phyloP scores from a whole-genome alignment of 2,797 vertebrate species.

The Propithecus deckenii region DNA sequence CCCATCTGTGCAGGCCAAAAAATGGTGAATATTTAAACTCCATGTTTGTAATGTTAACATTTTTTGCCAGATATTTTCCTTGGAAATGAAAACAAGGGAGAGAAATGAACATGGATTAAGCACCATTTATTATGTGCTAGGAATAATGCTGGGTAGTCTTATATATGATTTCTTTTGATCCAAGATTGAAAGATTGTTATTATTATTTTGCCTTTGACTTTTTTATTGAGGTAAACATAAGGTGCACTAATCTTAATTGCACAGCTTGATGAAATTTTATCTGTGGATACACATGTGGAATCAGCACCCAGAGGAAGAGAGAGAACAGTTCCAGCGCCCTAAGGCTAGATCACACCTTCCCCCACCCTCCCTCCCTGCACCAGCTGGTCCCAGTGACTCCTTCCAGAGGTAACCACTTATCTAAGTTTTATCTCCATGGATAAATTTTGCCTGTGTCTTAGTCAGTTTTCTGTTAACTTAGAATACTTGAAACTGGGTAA shows the following conservation, averaged over 20 bases:
- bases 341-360: accelerated
- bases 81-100: slow-evolving; percentile 15
- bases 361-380: accelerated
- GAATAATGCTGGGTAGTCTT: not conserved
- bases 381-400: not conserved
- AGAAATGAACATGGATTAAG: slow-evolving; percentile 23
- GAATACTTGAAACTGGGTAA: not conserved
- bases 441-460: not conserved
- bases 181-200: not conserved
- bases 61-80: not conserved
- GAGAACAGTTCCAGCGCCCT: not conserved
- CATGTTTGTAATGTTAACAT: not conserved
- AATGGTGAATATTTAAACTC: not conserved
- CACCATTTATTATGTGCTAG: not conserved
- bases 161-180: not conserved
- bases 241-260: not conserved
- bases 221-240: slow-evolving; percentile 6
- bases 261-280: not conserved
- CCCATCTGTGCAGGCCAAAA: not conserved
- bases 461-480: not conserved
- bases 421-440: not conserved
- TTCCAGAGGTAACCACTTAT: not conserved
- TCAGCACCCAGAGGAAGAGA: not conserved
- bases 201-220: not conserved
- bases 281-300: not conserved